These are phyloP conservation scores for Spodoptera exigua DNA, from an alignment of 2,888 invertebrate species.

Conservation along the genomic window DNA sequence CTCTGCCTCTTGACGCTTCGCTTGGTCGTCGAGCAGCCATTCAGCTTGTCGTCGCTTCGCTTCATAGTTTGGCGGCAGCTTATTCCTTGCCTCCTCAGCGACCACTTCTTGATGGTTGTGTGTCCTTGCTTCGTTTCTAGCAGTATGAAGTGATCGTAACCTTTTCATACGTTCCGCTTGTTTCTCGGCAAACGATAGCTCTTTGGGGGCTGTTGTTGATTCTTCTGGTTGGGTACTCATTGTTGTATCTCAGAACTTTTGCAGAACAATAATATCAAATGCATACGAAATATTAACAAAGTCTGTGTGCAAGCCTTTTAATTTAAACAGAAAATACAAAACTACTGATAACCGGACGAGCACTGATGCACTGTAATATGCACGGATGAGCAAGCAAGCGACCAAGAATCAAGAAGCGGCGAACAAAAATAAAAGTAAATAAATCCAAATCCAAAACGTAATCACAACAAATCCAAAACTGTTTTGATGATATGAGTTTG, in stretches of 20 bases:
- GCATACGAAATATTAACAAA: too few species aligned
- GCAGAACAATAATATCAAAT: too few species aligned
- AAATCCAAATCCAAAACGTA: too few species aligned
- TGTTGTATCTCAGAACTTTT: background rate
- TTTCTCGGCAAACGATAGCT: conserved; percentile 90
- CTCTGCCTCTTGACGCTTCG: conserved; percentile 93
- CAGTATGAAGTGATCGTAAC: conserved; percentile 92
- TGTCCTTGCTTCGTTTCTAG: conserved; percentile 96
- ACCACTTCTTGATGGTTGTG: conserved; percentile 98
- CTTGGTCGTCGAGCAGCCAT: conserved; percentile 97
- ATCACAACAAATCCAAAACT: too few species aligned
- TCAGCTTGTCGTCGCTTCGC: conserved; percentile 97
- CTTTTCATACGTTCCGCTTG: conserved; percentile 94
- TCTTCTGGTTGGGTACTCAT: conserved; percentile 76
- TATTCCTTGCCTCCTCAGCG: conserved; percentile 97
- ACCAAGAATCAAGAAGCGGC: too few species aligned
- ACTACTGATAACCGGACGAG: too few species aligned
- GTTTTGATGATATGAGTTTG: too few species aligned
- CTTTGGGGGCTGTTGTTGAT: conserved; percentile 69
- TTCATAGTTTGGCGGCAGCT: conserved; percentile 98
- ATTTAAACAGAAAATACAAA: too few species aligned
- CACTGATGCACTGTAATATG: too few species aligned
- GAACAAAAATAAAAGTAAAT: too few species aligned
- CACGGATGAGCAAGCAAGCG: too few species aligned
- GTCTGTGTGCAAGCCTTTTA: too few species aligned